These are phyloP conservation scores for Ormyrus pomaceus DNA, from an alignment of 2,888 invertebrate genomes.

Conservation along the genomic window DNA sequence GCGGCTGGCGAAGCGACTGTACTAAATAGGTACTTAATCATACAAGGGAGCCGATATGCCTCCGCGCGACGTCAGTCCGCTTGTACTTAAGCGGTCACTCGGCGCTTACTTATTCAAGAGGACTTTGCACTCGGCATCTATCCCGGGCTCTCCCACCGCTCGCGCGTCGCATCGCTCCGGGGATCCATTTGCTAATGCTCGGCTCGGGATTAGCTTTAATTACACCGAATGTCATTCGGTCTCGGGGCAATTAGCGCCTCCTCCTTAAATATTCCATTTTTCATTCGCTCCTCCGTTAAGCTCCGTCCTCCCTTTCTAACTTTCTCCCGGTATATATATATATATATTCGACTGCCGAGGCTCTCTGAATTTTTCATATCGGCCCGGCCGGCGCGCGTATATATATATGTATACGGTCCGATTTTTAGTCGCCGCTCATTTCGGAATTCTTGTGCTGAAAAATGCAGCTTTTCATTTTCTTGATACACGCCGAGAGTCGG, in stretches of 20 bases:
- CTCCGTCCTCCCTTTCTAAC: not conserved
- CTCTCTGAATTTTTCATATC: slow-evolving; percentile 8
- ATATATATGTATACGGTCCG: not conserved
- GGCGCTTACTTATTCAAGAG: slow-evolving; percentile 57
- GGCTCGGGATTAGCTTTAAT: slow-evolving; percentile 53
- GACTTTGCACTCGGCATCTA: slow-evolving; percentile 53
- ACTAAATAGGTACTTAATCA: slow-evolving; percentile 57
- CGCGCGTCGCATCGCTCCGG: slow-evolving; percentile 19
- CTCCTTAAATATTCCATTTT: slow-evolving; percentile 53
- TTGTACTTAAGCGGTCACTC: slow-evolving; percentile 58
- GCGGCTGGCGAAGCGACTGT: slow-evolving; percentile 11
- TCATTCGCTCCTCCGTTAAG: slow-evolving; percentile 24
- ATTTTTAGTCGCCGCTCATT: slow-evolving; percentile 7
- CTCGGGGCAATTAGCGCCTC: slow-evolving; percentile 52
- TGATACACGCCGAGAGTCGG: not conserved
- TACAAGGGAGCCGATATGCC: slow-evolving; percentile 51
- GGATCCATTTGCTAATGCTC: slow-evolving; percentile 58
- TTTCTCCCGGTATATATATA: not conserved
- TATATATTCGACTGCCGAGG: not conserved
- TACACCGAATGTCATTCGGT: slow-evolving; percentile 53
- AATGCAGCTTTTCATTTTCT: not conserved
- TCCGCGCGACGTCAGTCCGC: slow-evolving; percentile 47
- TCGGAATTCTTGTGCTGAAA: not conserved
- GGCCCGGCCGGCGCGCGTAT: not conserved
- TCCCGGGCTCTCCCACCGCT: not conserved